These are phyloP conservation scores for Porites evermanni DNA, from an alignment of 92 coral and sea anemone genomes.

Conservation along the genomic window DNA sequence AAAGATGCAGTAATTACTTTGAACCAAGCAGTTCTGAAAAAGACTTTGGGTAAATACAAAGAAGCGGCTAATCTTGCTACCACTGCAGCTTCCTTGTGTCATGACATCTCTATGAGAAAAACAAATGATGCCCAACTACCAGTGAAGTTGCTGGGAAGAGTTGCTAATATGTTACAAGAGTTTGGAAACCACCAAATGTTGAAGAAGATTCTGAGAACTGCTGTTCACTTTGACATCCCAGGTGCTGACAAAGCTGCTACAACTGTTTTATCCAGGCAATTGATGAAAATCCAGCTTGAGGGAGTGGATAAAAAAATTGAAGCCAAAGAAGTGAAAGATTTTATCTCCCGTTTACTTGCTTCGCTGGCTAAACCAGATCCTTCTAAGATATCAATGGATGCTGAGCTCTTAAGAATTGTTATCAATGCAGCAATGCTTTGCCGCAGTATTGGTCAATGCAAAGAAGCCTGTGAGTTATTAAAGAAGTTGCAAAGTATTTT, in stretches of 20 bases:
- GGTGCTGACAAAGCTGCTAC: neutral
- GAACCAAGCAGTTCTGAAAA: constrained; percentile 10
- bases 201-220: neutral
- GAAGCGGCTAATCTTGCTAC: neutral
- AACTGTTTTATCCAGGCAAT: neutral
- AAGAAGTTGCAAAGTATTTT: neutral
- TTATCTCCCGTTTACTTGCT: neutral
- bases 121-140: constrained; percentile 6
- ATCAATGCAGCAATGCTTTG: neutral
- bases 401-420: neutral
- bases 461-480: neutral
- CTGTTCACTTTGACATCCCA: neutral
- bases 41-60: neutral
- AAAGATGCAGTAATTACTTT: neutral
- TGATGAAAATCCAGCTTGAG: constrained; percentile 31
- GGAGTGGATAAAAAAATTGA: neutral
- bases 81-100: constrained; percentile 19
- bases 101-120: constrained; percentile 7
- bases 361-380: no score
- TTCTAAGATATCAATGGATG: neutral
- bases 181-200: constrained; percentile 1
- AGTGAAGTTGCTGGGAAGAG: constrained; percentile 18
- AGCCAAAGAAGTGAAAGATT: neutral
- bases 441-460: no score
- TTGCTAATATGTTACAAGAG: neutral